Percentiles rank a stretch among this genome's conserved stretches.
phyloP scores from a whole-genome alignment of 1,140 invertebrate species.

The Heterodera schachtii region DNA sequence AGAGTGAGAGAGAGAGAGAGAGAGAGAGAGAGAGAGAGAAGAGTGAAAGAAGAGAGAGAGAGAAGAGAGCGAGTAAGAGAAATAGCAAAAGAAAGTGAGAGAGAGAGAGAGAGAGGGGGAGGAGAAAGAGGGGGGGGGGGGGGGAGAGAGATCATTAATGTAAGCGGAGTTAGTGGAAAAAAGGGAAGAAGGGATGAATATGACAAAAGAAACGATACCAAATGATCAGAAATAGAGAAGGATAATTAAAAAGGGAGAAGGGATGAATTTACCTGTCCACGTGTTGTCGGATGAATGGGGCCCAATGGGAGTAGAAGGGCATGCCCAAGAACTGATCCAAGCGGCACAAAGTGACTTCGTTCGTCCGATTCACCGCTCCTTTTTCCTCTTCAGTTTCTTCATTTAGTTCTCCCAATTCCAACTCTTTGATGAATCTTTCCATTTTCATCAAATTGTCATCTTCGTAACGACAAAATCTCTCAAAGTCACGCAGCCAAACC shows the following conservation, averaged over 20 bases:
- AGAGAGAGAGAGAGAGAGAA: background rate
- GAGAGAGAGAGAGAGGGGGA: too few relatives aligned
- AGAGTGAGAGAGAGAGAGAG: background rate
- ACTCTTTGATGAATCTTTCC: constrained; percentile 29
- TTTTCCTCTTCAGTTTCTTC: background rate
- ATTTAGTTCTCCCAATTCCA: constrained; percentile 11
- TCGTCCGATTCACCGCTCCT: background rate
- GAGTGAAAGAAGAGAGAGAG: too few relatives aligned
- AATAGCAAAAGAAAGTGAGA: too few relatives aligned
- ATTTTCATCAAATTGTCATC: constrained; percentile 22
- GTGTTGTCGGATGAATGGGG: constrained; percentile 35
- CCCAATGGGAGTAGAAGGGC: constrained; percentile 56
- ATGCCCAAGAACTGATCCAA: constrained; percentile 44
- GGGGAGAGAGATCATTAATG: too few relatives aligned
- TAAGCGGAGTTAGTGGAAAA: too few relatives aligned
- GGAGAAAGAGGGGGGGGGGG: too few relatives aligned
- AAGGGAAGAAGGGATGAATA: too few relatives aligned
- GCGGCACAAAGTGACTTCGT: constrained; percentile 27
- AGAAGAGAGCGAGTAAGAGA: too few relatives aligned
- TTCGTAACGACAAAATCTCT: constrained; percentile 42
- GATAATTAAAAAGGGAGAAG: too few relatives aligned
- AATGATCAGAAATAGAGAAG: too few relatives aligned
- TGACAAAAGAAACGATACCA: too few relatives aligned
- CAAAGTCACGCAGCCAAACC: constrained; percentile 58
- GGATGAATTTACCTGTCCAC: constrained; percentile 3